A percentile compares a stretch with the other conserved stretches of the same genome.
phyloP scores from a whole-genome alignment of 2,888 invertebrate genomes.

The Chirona hameri region DNA sequence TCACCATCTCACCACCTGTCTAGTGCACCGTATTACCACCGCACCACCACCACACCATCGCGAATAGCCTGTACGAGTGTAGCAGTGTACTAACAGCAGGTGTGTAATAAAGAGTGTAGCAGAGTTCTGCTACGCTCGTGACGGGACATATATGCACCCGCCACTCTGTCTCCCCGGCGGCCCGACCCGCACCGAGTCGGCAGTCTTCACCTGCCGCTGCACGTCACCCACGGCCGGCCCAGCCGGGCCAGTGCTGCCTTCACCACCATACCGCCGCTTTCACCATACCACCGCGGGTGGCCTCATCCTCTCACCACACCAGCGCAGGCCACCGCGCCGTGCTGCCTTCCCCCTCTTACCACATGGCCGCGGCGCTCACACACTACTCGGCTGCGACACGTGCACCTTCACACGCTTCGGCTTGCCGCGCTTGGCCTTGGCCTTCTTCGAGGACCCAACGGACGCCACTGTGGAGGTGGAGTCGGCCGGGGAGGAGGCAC shows the following conservation, averaged over 20 bases:
- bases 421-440: conserved; percentile 13
- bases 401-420: conserved; percentile 6
- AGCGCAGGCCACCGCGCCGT: conserved; percentile 52
- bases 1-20: neutral
- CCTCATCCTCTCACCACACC: neutral
- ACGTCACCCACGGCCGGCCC: too few species aligned
- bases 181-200: conserved; percentile 42
- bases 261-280: too few species aligned
- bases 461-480: conserved; percentile 39
- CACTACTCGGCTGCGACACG: conserved; percentile 7
- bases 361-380: neutral
- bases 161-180: too few species aligned
- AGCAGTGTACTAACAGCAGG: too few species aligned
- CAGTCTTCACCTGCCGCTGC: conserved; percentile 64
- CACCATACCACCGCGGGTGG: neutral
- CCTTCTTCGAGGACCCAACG: conserved; percentile 33
- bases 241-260: too few species aligned
- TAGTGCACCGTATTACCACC: too few species aligned
- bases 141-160: too few species aligned
- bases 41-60: too few species aligned
- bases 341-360: conserved; percentile 52
- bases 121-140: too few species aligned
- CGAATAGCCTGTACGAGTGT: too few species aligned
- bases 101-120: too few species aligned
- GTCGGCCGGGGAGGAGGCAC: conserved; percentile 40